phyloP scores from a whole-genome alignment of 2,888 invertebrate species.

The Cheilosia pagana region DNA sequence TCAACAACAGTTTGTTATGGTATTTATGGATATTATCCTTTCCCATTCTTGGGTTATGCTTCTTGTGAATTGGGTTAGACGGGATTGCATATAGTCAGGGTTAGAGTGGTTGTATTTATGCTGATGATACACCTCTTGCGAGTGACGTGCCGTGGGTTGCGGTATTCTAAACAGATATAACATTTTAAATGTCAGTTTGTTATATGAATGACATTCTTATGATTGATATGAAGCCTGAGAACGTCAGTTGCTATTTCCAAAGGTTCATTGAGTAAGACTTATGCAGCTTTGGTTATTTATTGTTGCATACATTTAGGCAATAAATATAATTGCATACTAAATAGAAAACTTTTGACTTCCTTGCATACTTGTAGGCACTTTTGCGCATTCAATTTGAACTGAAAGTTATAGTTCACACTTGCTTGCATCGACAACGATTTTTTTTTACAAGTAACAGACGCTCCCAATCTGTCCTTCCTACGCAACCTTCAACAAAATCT shows the following conservation, averaged over 20 bases:
- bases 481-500: too few relatives aligned
- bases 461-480: too few relatives aligned
- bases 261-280: too few relatives aligned
- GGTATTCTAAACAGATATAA: not conserved
- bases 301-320: not conserved
- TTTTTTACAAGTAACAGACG: too few relatives aligned
- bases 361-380: not conserved
- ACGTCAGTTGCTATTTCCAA: too few relatives aligned
- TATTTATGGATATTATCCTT: slow-evolving; percentile 40
- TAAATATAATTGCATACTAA: too few relatives aligned
- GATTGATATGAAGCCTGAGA: not conserved
- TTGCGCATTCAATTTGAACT: not conserved
- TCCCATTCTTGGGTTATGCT: slow-evolving; percentile 14
- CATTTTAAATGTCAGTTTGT: not conserved
- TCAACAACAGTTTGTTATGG: slow-evolving; percentile 33
- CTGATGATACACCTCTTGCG: not conserved
- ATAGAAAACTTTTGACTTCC: not conserved
- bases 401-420: not conserved
- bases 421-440: not conserved
- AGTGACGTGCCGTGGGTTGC: not conserved
- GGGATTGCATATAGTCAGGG: slow-evolving; percentile 24
- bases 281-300: not conserved
- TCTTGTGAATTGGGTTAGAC: slow-evolving; percentile 30
- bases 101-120: slow-evolving; percentile 31
- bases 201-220: not conserved